Conservation (phyloP, 1,140 invertebrate genomes). For the Pogonognathellus flavescens region DNA sequence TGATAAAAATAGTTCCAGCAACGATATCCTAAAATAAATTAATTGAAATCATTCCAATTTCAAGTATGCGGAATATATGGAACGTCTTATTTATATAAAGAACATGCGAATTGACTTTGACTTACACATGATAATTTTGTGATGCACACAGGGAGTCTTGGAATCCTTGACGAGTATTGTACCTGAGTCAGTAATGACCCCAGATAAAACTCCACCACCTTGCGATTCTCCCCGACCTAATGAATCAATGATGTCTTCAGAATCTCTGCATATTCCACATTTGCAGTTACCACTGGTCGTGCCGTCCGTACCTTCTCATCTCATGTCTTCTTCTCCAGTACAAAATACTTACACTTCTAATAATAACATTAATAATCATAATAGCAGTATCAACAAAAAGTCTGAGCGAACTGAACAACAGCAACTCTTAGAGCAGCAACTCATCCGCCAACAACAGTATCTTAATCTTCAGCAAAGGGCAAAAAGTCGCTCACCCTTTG, state of each 20-base stretch:
- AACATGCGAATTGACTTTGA: neutral
- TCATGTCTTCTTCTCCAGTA: slow-evolving; percentile 64
- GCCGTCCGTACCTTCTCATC: slow-evolving; percentile 61
- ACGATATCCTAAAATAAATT: neutral
- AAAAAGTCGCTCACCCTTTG: slow-evolving; percentile 65
- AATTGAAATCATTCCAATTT: slow-evolving; percentile 36
- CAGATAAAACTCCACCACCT: slow-evolving; percentile 58
- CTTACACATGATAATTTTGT: slow-evolving; percentile 12
- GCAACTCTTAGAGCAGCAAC: slow-evolving; percentile 48
- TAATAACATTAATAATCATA: slow-evolving; percentile 51
- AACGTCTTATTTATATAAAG: neutral
- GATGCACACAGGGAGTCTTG: slow-evolving; percentile 63
- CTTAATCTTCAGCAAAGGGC: slow-evolving; percentile 58
- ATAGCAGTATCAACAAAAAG: slow-evolving; percentile 53
- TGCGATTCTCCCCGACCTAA: slow-evolving; percentile 54
- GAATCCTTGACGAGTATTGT: slow-evolving; percentile 66
- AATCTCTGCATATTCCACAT: slow-evolving; percentile 63
- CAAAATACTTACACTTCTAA: slow-evolving; percentile 60
- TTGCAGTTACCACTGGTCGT: slow-evolving; percentile 62
- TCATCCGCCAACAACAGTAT: slow-evolving; percentile 43
- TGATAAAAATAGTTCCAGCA: slow-evolving; percentile 11
- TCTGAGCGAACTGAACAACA: slow-evolving; percentile 56
- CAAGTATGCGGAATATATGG: no score
- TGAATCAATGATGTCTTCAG: slow-evolving; percentile 48
- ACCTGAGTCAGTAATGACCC: slow-evolving; percentile 65